These are phyloP conservation scores for Papilio gigon DNA, from an alignment of 2,888 invertebrate species.

Conservation along the genomic window DNA sequence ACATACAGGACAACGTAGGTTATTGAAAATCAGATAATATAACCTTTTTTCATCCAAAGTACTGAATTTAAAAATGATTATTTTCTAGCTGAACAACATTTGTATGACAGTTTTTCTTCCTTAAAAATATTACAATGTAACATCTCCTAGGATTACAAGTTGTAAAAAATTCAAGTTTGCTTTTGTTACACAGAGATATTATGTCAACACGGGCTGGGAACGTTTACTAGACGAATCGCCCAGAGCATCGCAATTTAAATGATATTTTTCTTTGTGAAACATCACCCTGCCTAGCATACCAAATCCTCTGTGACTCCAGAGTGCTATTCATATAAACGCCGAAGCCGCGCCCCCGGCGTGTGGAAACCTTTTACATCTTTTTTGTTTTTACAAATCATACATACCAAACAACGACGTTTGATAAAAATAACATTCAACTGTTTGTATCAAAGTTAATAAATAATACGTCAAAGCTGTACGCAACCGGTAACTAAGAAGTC, in stretches of 20 bases:
- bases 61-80: not conserved
- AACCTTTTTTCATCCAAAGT: not conserved
- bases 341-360: slow-evolving; percentile 1
- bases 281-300: slow-evolving; percentile 18
- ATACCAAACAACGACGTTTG: not conserved
- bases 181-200: slow-evolving; percentile 21
- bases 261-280: slow-evolving; percentile 29
- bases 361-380: not conserved
- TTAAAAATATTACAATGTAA: not conserved
- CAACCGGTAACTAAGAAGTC: not conserved
- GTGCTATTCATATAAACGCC: slow-evolving; percentile 4
- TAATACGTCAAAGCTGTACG: not conserved
- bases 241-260: slow-evolving; percentile 31
- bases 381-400: slow-evolving; percentile 9
- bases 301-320: slow-evolving; percentile 29
- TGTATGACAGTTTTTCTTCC: not conserved
- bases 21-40: not conserved
- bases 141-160: not conserved
- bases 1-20: too few species aligned
- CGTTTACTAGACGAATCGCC: slow-evolving; percentile 23
- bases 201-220: slow-evolving; percentile 2
- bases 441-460: not conserved
- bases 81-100: not conserved
- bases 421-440: not conserved
- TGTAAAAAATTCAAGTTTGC: slow-evolving; percentile 12